phyloP scores from a whole-genome alignment of 2,113 vertebrate species.

The Strigops habroptila region DNA sequence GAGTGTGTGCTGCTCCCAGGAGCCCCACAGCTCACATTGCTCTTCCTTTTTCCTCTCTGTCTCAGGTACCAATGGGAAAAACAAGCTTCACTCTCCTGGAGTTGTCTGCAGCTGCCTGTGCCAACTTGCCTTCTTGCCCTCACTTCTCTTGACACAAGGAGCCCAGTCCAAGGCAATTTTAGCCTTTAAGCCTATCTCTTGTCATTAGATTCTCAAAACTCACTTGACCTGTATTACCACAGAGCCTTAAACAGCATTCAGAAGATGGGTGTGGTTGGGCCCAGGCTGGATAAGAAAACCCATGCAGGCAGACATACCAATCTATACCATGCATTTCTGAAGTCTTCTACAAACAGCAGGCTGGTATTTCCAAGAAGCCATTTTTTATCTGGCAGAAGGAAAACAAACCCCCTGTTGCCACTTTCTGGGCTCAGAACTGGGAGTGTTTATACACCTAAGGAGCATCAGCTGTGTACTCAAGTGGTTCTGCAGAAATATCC shows the following conservation, averaged over 20 bases:
- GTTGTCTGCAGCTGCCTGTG: not conserved
- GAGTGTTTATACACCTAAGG: not conserved
- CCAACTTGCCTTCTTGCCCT: not conserved
- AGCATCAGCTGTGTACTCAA: not conserved
- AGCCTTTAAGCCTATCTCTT: not conserved
- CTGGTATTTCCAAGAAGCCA: not conserved
- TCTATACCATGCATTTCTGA: not conserved
- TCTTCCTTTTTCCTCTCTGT: not conserved
- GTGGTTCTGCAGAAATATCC: not conserved
- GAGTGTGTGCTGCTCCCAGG: not conserved
- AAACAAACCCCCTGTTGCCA: not conserved
- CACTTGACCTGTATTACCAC: not conserved
- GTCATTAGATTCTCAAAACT: not conserved
- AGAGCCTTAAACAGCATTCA: not conserved
- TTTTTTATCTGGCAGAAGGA: not conserved
- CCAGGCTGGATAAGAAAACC: not conserved
- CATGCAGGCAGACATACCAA: accelerated
- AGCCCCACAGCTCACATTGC: not conserved
- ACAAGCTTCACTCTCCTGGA: not conserved
- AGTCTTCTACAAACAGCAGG: not conserved
- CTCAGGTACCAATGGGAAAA: not conserved
- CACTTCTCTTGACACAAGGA: not conserved
- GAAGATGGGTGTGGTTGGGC: not conserved
- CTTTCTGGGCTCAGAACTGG: not conserved
- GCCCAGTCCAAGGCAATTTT: not conserved